Percentiles rank a stretch among this genome's conserved stretches.
phyloP scores from a whole-genome alignment of 1,140 invertebrate species.

The Orius insidiosus region DNA sequence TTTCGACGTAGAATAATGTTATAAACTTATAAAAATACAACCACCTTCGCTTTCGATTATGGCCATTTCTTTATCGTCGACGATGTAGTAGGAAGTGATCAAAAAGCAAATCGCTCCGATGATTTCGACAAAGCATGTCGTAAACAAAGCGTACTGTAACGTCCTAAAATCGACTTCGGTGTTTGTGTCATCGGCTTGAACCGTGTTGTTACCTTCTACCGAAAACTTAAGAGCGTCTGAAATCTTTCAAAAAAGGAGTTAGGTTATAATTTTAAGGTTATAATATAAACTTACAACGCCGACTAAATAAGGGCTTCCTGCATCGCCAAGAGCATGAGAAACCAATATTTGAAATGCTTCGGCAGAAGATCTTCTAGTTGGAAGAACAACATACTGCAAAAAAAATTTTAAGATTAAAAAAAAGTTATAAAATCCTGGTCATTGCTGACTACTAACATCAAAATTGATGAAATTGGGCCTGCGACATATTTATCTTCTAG shows the following conservation, averaged over 20 bases:
- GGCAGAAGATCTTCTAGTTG: slow-evolving; percentile 76
- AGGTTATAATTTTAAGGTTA: background rate
- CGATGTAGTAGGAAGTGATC: slow-evolving; percentile 66
- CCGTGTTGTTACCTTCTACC: background rate
- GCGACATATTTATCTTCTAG: no score
- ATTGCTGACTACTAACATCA: no score
- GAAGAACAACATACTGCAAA: slow-evolving; percentile 85
- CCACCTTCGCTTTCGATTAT: slow-evolving; percentile 51
- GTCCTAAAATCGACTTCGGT: slow-evolving; percentile 38
- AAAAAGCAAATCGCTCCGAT: slow-evolving; percentile 82
- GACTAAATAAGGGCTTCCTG: slow-evolving; percentile 81
- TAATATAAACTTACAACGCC: slow-evolving; percentile 56
- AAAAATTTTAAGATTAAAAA: slow-evolving; percentile 26
- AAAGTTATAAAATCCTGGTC: no score
- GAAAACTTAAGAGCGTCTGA: slow-evolving; percentile 14
- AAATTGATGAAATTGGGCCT: no score
- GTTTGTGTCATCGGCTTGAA: background rate
- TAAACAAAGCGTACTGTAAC: slow-evolving; percentile 79
- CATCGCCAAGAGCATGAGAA: slow-evolving; percentile 86
- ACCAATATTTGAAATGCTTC: slow-evolving; percentile 90
- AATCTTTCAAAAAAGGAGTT: slow-evolving; percentile 10
- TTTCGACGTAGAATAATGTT: no score
- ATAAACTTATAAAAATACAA: background rate
- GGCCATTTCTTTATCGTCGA: slow-evolving; percentile 59
- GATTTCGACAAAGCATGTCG: slow-evolving; percentile 77